Conservation (phyloP, 2,113 vertebrate species). For the Trochalopteron elliotii region DNA sequence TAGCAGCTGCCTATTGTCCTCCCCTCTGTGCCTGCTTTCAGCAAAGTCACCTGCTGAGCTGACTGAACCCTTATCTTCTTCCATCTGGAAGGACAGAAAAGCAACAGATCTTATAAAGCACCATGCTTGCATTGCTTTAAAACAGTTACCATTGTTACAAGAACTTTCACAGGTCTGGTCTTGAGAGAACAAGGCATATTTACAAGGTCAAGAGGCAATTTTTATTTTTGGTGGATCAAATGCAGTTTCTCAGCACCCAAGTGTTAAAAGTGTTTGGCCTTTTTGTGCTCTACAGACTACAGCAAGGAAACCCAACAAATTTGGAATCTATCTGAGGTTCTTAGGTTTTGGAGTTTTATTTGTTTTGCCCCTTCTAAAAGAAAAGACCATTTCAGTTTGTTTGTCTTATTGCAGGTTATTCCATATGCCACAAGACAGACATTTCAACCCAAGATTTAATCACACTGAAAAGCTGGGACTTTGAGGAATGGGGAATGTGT, state of each 20-base stretch:
- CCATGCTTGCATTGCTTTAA: conserved; percentile 39
- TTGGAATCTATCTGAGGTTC: not conserved
- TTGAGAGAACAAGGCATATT: not conserved
- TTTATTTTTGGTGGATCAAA: not conserved
- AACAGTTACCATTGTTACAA: conserved; percentile 38
- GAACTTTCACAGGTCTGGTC: not conserved
- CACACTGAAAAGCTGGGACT: not conserved
- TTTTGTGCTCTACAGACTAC: not conserved
- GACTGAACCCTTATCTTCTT: conserved; percentile 96
- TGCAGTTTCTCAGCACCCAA: not conserved
- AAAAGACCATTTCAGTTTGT: not conserved
- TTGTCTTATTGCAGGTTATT: not conserved
- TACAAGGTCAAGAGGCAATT: not conserved
- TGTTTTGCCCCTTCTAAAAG: not conserved
- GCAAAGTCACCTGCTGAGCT: conserved; percentile 97
- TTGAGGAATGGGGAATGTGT: not conserved
- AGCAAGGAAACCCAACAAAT: not conserved
- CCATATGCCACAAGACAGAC: not conserved
- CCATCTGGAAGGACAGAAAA: conserved; percentile 98
- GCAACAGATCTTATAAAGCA: conserved; percentile 76
- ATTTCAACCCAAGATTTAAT: not conserved
- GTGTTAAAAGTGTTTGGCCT: not conserved
- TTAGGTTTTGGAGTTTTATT: not conserved
- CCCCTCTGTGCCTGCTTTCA: conserved; percentile 95
- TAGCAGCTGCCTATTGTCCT: conserved; percentile 97